phyloP scores from a whole-genome alignment of 1,140 invertebrate genomes.

The Penaeus vannamei region DNA sequence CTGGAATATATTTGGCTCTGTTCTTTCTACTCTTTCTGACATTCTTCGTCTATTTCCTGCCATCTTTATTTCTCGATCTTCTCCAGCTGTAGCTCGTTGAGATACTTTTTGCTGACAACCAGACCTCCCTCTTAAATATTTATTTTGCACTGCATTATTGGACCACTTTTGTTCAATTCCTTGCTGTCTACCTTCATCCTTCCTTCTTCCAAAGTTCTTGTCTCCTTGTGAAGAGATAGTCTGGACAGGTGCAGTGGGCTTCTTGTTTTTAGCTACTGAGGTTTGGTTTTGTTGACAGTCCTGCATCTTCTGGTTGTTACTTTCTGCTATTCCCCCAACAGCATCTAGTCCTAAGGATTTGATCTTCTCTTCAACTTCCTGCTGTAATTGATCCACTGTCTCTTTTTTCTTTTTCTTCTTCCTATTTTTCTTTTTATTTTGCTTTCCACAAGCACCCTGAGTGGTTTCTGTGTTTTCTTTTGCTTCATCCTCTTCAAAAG shows the following conservation, averaged over 20 bases:
- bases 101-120: constrained; percentile 36
- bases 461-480: constrained; percentile 4
- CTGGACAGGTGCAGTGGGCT: not conserved
- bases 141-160: constrained; percentile 57
- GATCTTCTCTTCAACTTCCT: not conserved
- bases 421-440: not conserved
- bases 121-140: constrained; percentile 34
- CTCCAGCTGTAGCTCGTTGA: constrained; percentile 6
- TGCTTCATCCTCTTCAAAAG: constrained; percentile 5
- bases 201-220: not conserved
- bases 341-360: not conserved
- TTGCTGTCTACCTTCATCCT: not conserved
- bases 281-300: not conserved
- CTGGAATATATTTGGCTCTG: constrained; percentile 32
- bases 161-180: constrained; percentile 45
- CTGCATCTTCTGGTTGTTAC: not conserved
- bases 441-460: constrained; percentile 32
- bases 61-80: constrained; percentile 17
- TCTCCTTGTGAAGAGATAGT: not conserved
- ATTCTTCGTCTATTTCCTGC: constrained; percentile 18
- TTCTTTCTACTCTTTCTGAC: constrained; percentile 32
- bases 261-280: not conserved
- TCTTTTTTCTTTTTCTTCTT: not conserved
- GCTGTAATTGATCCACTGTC: not conserved
- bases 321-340: not conserved